Base-by-base conservation (phyloP, 2,888 invertebrate species). In the Silvanus unidentatus region DNA sequence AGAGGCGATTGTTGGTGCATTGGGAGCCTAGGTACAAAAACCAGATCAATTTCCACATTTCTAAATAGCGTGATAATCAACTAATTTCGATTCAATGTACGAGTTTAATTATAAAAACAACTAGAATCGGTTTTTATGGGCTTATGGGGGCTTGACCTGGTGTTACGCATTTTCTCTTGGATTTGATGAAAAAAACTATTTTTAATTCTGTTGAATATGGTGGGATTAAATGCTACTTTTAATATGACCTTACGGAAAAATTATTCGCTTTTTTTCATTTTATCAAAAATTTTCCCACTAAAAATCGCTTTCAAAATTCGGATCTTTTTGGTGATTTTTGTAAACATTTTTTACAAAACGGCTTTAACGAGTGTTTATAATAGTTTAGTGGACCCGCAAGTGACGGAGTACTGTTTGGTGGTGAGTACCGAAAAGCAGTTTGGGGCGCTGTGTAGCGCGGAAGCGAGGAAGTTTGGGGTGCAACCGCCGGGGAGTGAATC, bases 341-440 rank as follows among this genome's bases (percentile, higher is more conserved):
- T n/a, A n/a, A n/a, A n/a, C n/a, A n/a, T n/a, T n/a, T n/a, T n/a
- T n/a, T n/a, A n/a, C n/a, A n/a, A n/a, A n/a, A n/a, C n/a, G n/a
- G n/a, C n/a, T n/a, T n/a, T n/a, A n/a, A n/a, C n/a, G n/a, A n/a
- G n/a, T n/a, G n/a, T n/a, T n/a, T 22, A 44, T 50, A 41, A 47
- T 58, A 75, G 75, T 59, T 63, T 72, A 28, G 68, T 75, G 35
- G 74, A 75, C 56, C 74, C 75, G 2, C 73, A 75, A 52, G 62
- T 67, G n/a, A 74, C 73, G 46, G 64, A 70, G 49, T 78, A 79
- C 59, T 79, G 77, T 58, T 63, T 79, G 13, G 72, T 75, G 11
- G 68, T 77, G 28, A 78, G 74, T 60, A 68, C 69, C 1, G 57
- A 64, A 34, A 63, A 62, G 29, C 70, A 73, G 51, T 76, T 74